Evolutionary conservation across 1,140 invertebrate genomes (phyloP).

Genomic region (Anastrepha ludens): DNA sequence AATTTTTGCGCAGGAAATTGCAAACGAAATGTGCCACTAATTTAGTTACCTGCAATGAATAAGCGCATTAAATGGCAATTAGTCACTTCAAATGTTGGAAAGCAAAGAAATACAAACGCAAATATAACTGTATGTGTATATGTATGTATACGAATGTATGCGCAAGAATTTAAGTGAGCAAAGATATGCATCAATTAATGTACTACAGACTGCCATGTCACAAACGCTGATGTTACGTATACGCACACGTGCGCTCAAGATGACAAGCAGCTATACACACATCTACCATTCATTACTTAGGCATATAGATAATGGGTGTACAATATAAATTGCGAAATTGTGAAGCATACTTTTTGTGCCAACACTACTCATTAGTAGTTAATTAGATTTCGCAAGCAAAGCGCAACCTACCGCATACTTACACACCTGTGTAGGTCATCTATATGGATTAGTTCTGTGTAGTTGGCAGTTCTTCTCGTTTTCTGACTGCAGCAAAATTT

Average conservation of each 20-base stretch:
- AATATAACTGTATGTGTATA: too few species aligned
- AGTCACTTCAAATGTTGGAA: constrained; percentile 13
- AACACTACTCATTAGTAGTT: neutral
- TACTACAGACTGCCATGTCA: too few species aligned
- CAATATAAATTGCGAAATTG: neutral
- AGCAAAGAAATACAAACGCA: neutral
- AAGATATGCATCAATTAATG: too few species aligned
- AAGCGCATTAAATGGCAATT: constrained; percentile 48
- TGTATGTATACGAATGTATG: neutral
- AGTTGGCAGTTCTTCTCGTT: neutral
- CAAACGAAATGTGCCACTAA: constrained; percentile 30
- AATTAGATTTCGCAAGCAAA: constrained; percentile 9
- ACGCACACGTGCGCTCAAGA: neutral
- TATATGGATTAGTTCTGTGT: neutral
- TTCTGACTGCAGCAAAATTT: neutral
- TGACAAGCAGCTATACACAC: neutral
- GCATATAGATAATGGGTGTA: neutral
- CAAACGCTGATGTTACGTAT: constrained; percentile 12
- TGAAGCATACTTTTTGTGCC: too few species aligned
- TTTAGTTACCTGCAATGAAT: constrained; percentile 41
- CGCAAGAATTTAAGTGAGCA: too few species aligned
- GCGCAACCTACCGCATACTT: neutral
- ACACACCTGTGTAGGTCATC: too few species aligned
- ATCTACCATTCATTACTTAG: neutral
- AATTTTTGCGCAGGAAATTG: constrained; percentile 31